Conservation (phyloP, 1,140 invertebrate species). For the Caerostris extrusa region DNA sequence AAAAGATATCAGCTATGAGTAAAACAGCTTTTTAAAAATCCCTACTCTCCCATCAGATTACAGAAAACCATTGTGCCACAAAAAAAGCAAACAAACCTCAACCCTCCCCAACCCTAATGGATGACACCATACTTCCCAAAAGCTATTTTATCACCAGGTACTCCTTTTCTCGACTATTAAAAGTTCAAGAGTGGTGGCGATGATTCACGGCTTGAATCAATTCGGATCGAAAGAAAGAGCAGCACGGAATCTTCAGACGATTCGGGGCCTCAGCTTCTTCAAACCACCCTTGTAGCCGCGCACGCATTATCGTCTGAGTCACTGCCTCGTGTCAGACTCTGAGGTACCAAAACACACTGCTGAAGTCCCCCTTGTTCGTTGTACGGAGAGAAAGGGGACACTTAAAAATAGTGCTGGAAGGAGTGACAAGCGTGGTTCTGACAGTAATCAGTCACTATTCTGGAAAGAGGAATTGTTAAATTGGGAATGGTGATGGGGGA, state of each 20-base stretch:
- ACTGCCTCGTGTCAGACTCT: not conserved
- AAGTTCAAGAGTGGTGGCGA: constrained; percentile 5
- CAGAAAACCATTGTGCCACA: not conserved
- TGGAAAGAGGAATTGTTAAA: not conserved
- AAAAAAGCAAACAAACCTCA: not conserved
- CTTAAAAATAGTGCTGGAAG: constrained; percentile 21
- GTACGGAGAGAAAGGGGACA: not conserved
- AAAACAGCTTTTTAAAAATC: not conserved
- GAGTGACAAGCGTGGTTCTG: not conserved
- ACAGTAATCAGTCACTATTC: not conserved
- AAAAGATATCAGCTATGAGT: not conserved
- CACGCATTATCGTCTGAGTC: not conserved
- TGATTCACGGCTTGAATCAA: constrained; percentile 26
- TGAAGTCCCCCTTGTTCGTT: not conserved
- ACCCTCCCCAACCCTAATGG: not conserved
- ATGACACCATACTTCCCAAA: not conserved
- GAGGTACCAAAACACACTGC: constrained; percentile 17
- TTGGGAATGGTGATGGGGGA: not conserved
- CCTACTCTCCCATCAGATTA: not conserved
- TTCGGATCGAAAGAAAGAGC: not conserved
- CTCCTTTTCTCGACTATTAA: not conserved
- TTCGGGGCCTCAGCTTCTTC: not conserved
- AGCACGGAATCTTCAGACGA: not conserved
- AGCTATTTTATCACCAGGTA: constrained; percentile 10
- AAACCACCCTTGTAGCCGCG: not conserved